These are phyloP conservation scores for Paratilapia polleni DNA, from an alignment of 2,113 vertebrate species.

Conservation along the genomic window DNA sequence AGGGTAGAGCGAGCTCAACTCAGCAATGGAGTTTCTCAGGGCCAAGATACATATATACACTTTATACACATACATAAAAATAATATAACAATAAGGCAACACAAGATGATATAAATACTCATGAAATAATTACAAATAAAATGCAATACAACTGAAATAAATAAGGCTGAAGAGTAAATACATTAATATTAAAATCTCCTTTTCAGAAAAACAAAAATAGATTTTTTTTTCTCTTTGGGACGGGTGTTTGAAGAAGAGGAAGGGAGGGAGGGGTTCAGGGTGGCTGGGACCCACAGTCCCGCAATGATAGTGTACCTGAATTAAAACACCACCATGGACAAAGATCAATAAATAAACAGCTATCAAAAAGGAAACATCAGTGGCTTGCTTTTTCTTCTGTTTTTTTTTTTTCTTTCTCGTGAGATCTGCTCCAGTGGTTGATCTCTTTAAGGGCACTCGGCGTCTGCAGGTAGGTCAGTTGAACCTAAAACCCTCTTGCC, in stretches of 20 bases:
- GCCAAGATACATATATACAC: slow-evolving; percentile 75
- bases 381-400: no score
- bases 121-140: slow-evolving; percentile 76
- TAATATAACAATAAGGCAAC: slow-evolving; percentile 72
- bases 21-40: slow-evolving; percentile 71
- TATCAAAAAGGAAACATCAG: no score
- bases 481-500: slow-evolving; percentile 88
- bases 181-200: slow-evolving; percentile 78
- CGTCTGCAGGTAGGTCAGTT: slow-evolving; percentile 81
- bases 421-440: slow-evolving; percentile 55
- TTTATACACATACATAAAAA: slow-evolving; percentile 72
- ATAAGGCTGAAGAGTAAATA: slow-evolving; percentile 81
- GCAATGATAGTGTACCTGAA: slow-evolving; percentile 84
- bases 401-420: slow-evolving; percentile 3
- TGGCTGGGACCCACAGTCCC: slow-evolving; percentile 58
- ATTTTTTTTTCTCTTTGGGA: slow-evolving; percentile 74
- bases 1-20: slow-evolving; percentile 68
- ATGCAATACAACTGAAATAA: slow-evolving; percentile 81
- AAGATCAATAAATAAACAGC: slow-evolving; percentile 82
- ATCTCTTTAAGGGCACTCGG: slow-evolving; percentile 84
- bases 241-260: slow-evolving; percentile 37
- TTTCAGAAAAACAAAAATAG: slow-evolving; percentile 77
- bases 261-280: slow-evolving; percentile 8
- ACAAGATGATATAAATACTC: slow-evolving; percentile 81
- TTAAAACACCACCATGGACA: slow-evolving; percentile 78